These are phyloP conservation scores for fruit fly (Drosophila melanogaster) DNA, from an alignment of 1,140 invertebrate genomes.

Conservation along the genomic window DNA sequence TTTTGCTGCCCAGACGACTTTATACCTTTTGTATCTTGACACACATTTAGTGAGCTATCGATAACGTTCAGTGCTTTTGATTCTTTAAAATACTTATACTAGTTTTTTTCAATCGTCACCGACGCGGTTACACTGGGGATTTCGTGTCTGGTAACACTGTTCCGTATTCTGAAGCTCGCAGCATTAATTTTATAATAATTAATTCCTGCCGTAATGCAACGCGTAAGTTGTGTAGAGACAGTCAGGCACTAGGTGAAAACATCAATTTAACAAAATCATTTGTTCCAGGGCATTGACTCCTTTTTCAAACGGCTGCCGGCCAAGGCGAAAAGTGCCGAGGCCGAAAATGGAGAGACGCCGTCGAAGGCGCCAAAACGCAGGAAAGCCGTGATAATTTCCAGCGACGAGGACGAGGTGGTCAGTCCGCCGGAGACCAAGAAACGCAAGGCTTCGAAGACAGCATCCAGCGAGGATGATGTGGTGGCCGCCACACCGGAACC, in stretches of 20 bases:
- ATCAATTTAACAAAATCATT: background rate
- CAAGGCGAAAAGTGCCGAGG: conserved; percentile 43
- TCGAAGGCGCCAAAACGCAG: conserved; percentile 66
- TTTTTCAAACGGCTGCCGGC: conserved; percentile 62
- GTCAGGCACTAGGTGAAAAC: no score
- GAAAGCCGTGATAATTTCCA: conserved; percentile 71
- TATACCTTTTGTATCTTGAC: no score
- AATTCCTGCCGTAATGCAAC: conserved; percentile 48
- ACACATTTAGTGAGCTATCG: no score
- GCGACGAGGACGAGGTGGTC: conserved; percentile 70
- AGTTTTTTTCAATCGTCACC: no score
- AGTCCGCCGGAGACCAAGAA: conserved; percentile 55
- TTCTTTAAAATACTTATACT: no score
- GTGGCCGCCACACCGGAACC: conserved; percentile 21
- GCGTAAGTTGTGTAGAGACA: conserved; percentile 45
- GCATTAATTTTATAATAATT: background rate
- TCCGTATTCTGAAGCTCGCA: background rate
- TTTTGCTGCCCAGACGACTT: no score
- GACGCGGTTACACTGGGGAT: background rate
- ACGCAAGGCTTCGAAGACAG: conserved; percentile 11
- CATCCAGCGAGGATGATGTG: conserved; percentile 21
- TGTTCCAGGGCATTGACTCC: conserved; percentile 56
- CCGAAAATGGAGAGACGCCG: conserved; percentile 39
- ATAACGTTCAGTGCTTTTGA: no score
- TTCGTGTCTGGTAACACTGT: background rate